phyloP scores from a whole-genome alignment of 2,888 invertebrate species.

The Brenthis ino region DNA sequence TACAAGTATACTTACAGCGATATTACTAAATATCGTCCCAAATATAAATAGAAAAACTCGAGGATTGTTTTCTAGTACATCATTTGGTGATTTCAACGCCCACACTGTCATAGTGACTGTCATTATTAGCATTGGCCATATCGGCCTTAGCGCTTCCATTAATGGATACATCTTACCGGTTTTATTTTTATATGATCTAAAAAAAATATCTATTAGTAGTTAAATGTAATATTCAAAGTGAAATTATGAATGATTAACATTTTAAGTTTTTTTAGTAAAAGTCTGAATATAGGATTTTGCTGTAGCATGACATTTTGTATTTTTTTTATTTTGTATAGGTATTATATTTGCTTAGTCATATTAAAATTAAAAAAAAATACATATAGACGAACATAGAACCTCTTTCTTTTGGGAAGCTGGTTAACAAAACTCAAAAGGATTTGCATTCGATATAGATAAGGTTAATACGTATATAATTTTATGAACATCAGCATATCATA shows the following conservation, averaged over 20 bases:
- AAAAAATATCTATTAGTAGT: conserved; percentile 3
- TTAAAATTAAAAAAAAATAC: no score
- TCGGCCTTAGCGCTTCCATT: conserved; percentile 84
- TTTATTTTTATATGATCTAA: conserved; percentile 88
- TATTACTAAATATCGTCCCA: conserved; percentile 97
- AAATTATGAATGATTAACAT: no score
- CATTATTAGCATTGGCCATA: conserved; percentile 79
- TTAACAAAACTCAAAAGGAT: no score
- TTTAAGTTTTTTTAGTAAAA: no score
- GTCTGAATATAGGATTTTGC: no score
- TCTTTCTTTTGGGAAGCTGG: neutral
- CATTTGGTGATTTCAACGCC: conserved; percentile 86
- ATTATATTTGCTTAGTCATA: no score
- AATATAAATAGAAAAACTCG: conserved; percentile 93
- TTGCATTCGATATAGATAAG: no score
- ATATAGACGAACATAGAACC: neutral
- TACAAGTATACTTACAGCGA: conserved; percentile 87
- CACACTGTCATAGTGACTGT: conserved; percentile 87
- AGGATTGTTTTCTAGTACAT: conserved; percentile 91
- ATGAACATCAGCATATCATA: no score
- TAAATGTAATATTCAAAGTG: no score
- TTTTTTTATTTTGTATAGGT: no score
- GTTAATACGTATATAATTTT: no score
- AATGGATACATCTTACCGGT: conserved; percentile 90
- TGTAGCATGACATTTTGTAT: no score